phyloP scores from a whole-genome alignment of 2,888 invertebrate species.

The Plebejus melissa region DNA sequence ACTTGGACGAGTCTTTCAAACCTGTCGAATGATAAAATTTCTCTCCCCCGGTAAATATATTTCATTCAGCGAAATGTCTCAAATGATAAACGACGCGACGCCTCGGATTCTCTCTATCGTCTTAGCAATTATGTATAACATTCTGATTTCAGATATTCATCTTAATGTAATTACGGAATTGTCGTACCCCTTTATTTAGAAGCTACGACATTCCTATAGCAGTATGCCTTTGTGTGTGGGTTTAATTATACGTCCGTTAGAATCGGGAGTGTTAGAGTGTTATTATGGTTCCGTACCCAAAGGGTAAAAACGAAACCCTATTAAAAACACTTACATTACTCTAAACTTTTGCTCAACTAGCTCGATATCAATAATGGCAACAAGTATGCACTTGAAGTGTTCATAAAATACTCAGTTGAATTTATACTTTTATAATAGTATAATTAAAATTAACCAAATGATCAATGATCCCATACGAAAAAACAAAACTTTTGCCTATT shows the following conservation, averaged over 20 bases:
- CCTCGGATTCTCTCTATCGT: background rate
- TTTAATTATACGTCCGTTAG: background rate
- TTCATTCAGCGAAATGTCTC: conserved; percentile 16
- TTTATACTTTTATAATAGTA: too few relatives aligned
- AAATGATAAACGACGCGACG: conserved; percentile 22
- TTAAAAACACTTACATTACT: too few relatives aligned
- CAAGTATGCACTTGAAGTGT: too few relatives aligned
- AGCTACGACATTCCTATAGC: background rate
- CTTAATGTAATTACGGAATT: background rate
- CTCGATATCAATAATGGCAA: too few relatives aligned
- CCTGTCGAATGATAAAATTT: conserved; percentile 27
- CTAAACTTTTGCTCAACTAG: too few relatives aligned
- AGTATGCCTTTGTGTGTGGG: background rate
- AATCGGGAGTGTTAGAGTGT: background rate
- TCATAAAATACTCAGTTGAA: too few relatives aligned
- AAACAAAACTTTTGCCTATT: too few relatives aligned
- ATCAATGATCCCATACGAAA: too few relatives aligned
- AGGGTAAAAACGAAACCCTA: too few relatives aligned
- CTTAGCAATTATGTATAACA: conserved; percentile 7
- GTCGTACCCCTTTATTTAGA: background rate
- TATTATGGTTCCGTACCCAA: background rate
- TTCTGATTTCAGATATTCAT: conserved; percentile 2
- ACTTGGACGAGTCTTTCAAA: conserved; percentile 21
- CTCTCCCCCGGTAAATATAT: background rate
- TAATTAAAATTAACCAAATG: too few relatives aligned